Base-by-base conservation (phyloP, 1,140 invertebrate genomes). In the Mylabris phalerata region DNA sequence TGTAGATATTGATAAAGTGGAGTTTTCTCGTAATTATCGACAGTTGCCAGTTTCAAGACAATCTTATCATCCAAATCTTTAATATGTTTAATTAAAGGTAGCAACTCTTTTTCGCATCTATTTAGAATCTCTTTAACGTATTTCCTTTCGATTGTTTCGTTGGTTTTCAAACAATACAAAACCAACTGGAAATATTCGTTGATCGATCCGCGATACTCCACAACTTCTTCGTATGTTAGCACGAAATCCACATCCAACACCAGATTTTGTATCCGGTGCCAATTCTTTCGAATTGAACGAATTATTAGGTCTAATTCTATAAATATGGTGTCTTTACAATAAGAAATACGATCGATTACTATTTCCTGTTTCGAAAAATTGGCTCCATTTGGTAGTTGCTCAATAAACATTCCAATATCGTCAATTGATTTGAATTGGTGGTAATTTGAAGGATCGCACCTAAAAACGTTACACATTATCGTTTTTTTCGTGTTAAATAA, bases 1-100 rank as follows among this genome's bases (percentile, higher is more conserved):
- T 71, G 70, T 45, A 71, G 66, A 63, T 69, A 71, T 24, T 66
- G 55, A 60, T 52, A 64, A 27, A 67, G 42, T 6, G 61, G 60
- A 43, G 52, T 52, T 27, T 50, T 63, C 25, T 58, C 40, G 41
- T 61, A 41, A 26, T 41, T 59, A 44, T 5, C 41, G 11, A 42
- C 45, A 10, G 51, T 32, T 7, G 52, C 19, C 19, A 69, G 43
- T 52, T 66, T 67, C n/a, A 55, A 43, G 11, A 66, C 26, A 43
- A 66, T 32, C 41, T 55, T 51, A 3, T 66, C 52, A 38, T 60
- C 26, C 25, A 66, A 40, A 59, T 60, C 45, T 9, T 43, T 45
- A 7, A 62, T 24, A 13, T 57, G 46, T 7, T 67, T 32, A 9
- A 64, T 41, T 42, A 41, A 50, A 10, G 38, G 44, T 1, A 38